phyloP scores from a whole-genome alignment of 2,113 vertebrate genomes.

The Nesospiza acunhae region DNA sequence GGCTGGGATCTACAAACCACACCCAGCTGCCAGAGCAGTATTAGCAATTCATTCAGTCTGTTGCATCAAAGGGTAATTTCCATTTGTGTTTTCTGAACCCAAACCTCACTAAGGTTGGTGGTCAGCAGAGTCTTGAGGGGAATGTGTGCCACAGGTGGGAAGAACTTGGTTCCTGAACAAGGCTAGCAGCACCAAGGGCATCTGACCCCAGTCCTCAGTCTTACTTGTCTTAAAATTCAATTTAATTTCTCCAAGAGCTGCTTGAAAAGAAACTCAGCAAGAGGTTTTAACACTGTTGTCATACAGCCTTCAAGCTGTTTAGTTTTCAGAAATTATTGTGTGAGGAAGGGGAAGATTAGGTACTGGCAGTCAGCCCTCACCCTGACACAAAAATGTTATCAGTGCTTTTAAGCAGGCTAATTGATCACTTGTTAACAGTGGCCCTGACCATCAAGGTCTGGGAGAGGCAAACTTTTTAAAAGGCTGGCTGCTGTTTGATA shows the following conservation, averaged over 20 bases:
- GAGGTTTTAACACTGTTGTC: neutral
- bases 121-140: neutral
- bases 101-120: neutral
- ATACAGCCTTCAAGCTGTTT: neutral
- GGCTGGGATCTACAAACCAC: neutral
- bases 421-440: conserved; percentile 49
- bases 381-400: conserved; percentile 58
- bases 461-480: conserved; percentile 43
- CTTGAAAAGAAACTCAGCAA: neutral
- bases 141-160: rapidly evolving
- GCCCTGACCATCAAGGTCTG: conserved; percentile 33
- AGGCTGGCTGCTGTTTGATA: conserved; percentile 30
- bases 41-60: neutral
- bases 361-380: neutral
- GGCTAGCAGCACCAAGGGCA: neutral
- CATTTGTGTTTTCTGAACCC: neutral
- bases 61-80: neutral
- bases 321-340: neutral
- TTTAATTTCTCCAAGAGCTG: neutral
- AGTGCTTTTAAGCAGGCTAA: conserved; percentile 42
- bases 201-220: neutral
- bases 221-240: neutral
- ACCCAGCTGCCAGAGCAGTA: neutral
- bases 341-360: conserved; percentile 18
- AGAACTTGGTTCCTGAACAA: rapidly evolving